phyloP scores from a whole-genome alignment of 2,113 vertebrate genomes.

The Callospermophilus lateralis region DNA sequence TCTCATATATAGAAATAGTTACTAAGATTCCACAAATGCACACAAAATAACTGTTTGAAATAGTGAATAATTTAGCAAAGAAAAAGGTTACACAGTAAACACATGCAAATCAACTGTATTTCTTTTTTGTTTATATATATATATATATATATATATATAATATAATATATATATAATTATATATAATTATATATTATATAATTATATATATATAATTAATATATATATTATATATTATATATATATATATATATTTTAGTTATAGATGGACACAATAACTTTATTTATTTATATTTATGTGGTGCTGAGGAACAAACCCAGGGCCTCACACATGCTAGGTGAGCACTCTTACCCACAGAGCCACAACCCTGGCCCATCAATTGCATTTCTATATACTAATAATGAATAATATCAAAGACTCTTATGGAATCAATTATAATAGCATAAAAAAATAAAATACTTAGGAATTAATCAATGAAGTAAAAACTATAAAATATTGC shows the following conservation, averaged over 20 bases:
- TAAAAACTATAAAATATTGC: not conserved
- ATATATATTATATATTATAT: too few species aligned
- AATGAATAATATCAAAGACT: not conserved
- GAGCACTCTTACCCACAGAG: too few species aligned
- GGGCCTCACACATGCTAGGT: too few species aligned
- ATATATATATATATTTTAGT: too few species aligned
- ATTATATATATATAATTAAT: too few species aligned
- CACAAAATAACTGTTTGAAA: not conserved
- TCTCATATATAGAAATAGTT: not conserved
- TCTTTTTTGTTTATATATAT: not conserved
- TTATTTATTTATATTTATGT: too few species aligned
- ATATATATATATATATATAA: too few species aligned
- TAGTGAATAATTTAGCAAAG: not conserved
- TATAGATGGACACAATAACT: too few species aligned
- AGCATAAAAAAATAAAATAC: not conserved
- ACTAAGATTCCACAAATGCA: not conserved
- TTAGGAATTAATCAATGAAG: not conserved
- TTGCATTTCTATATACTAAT: not conserved
- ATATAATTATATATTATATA: too few species aligned
- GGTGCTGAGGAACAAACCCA: too few species aligned
- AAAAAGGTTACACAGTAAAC: not conserved
- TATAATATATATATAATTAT: too few species aligned
- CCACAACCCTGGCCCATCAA: too few species aligned
- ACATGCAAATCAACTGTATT: not conserved
- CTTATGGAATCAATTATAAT: not conserved